Base-by-base conservation (phyloP, 2,888 invertebrate genomes). In the Pammene fasciana region DNA sequence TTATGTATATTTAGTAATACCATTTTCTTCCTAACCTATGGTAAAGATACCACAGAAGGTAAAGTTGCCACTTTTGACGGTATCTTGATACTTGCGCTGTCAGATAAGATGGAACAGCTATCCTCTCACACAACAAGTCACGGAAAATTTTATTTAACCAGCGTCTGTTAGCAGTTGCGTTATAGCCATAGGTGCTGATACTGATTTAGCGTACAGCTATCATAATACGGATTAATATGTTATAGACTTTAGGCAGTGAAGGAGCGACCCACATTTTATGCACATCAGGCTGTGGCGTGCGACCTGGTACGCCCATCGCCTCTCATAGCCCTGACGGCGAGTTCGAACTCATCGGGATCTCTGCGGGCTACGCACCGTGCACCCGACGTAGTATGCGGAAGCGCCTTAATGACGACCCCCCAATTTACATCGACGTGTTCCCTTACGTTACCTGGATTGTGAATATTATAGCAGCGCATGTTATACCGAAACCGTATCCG, bases 381-480 rank as follows among this genome's bases (percentile, higher is more conserved):
- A 66, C 75, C 0, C 77, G 78, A 0, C 81, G 82, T 3, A 72
- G 81, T 1, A 88, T 86, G 87, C 82, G 91, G 2, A 76, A 76
- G 5, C 80, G 82, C 0, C 78, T 90, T 5, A 90, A 86, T 74
- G 77, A 65, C 9, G 86, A 89, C 41, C 90, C 90, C 0, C 90
- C 91, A 0, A 74, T 90, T 0, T 91, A 86, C 73, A 86, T 90
- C 14, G 90, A 91, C 65, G 84, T 90, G 1, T 90, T 81, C 70
- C 90, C 90, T 1, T 91, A 90, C 76, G 77, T 79, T 4, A 79
- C 81, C 0, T 91, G 91, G 91, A 86, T 90, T 13, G 78, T 83
- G 38, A 90, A 89, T 72, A 85, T 87, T 1, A 80, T 91, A 48
- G 85, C 86, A 0, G 90, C 90, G 0, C 77, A 85, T 62, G 76